Conservation (phyloP, 2,113 vertebrate species). For the Corythaeola cristata region DNA sequence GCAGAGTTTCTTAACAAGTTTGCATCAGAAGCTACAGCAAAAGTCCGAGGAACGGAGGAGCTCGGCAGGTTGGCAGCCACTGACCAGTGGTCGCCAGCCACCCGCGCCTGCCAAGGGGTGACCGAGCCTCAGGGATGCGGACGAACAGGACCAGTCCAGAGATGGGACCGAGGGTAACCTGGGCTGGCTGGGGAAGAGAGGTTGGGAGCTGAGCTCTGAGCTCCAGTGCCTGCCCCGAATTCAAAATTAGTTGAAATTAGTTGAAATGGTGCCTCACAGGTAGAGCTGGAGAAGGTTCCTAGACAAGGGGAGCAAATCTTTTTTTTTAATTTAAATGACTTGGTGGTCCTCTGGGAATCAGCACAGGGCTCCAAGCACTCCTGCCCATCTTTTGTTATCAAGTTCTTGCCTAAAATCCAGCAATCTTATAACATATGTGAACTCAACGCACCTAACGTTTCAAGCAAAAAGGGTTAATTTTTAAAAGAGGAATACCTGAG, state of each 20-base stretch:
- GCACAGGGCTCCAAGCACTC: not conserved
- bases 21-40: not conserved
- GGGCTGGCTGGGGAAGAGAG: not conserved
- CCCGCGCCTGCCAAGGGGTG: rapidly evolving
- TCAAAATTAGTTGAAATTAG: not conserved
- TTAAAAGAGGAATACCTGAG: constrained; percentile 56
- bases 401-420: not conserved
- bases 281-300: not conserved
- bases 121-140: rapidly evolving
- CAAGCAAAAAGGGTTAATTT: constrained; percentile 59
- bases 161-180: not conserved
- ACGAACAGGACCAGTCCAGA: not conserved
- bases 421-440: not conserved
- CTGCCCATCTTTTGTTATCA: not conserved
- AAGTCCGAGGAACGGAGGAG: rapidly evolving
- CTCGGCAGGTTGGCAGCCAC: rapidly evolving
- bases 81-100: not conserved
- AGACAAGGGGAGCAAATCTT: not conserved
- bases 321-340: not conserved
- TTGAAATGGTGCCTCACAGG: not conserved
- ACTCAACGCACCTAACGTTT: not conserved
- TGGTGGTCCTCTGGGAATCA: not conserved
- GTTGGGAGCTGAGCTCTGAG: not conserved
- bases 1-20: not conserved
- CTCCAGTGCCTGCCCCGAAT: not conserved